Evolutionary conservation across 2,113 vertebrate species (phyloP).

Genomic region (Eulemur rufifrons): DNA sequence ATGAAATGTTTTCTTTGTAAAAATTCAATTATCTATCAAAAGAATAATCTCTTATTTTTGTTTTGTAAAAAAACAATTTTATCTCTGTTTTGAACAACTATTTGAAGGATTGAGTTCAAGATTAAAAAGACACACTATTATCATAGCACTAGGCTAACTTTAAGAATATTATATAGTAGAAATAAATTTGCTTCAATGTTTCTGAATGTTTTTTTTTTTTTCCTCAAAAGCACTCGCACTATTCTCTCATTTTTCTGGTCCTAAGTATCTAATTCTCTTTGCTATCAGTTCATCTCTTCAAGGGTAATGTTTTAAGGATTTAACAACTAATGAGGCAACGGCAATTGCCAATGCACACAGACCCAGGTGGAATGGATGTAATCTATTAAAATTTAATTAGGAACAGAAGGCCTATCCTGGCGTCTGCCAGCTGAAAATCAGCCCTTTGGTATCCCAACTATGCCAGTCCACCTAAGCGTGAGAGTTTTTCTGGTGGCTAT

Average conservation of each 20-base stretch:
- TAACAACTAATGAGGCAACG: background rate
- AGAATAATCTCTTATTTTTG: background rate
- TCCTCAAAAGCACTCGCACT: background rate
- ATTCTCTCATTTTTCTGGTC: background rate
- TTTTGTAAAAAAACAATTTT: background rate
- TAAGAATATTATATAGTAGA: background rate
- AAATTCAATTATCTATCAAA: background rate
- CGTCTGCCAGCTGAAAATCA: background rate
- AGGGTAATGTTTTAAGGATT: background rate
- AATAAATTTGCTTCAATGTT: background rate
- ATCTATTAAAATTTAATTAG: background rate
- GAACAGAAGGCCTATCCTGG: too few relatives aligned
- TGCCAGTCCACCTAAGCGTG: too few relatives aligned
- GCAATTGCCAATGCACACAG: background rate
- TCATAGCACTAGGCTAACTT: background rate
- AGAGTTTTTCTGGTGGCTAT: background rate
- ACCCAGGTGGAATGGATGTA: background rate
- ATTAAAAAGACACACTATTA: background rate
- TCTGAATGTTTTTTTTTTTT: background rate
- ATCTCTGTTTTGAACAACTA: background rate
- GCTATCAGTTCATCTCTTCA: background rate
- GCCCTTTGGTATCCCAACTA: too few relatives aligned
- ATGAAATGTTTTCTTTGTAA: background rate
- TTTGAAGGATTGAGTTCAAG: background rate
- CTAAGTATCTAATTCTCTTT: background rate